A percentile compares a stretch with the other conserved stretches of the same genome.
Conservation (phyloP, 1,140 invertebrate genomes). For the Riptortus pedestris region DNA sequence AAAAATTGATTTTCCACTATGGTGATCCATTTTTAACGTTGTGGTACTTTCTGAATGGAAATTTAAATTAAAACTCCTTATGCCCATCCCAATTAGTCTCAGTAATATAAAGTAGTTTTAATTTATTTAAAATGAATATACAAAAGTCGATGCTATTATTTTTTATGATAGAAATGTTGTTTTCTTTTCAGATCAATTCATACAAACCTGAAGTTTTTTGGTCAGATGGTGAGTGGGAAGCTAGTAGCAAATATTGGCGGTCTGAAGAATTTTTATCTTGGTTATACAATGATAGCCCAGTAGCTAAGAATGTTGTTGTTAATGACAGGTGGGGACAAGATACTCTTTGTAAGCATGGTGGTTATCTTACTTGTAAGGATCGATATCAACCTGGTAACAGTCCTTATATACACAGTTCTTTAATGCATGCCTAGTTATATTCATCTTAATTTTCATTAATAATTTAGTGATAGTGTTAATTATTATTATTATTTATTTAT, state of each 20-base stretch:
- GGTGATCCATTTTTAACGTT: too few species aligned
- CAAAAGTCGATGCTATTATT: too few species aligned
- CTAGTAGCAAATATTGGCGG: conserved; percentile 67
- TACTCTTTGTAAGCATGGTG: conserved; percentile 76
- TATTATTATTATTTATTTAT: neutral
- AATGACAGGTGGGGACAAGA: conserved; percentile 64
- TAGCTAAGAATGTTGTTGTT: conserved; percentile 74
- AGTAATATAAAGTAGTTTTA: too few species aligned
- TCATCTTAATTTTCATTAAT: neutral
- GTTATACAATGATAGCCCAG: conserved; percentile 91
- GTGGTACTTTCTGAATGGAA: too few species aligned
- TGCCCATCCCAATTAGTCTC: too few species aligned
- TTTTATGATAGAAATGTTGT: too few species aligned
- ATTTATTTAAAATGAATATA: too few species aligned
- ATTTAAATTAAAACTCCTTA: too few species aligned
- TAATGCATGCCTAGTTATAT: neutral
- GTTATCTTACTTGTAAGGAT: conserved; percentile 73
- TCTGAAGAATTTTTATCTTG: conserved; percentile 75
- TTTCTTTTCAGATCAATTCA: conserved; percentile 48
- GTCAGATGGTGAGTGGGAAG: conserved; percentile 89
- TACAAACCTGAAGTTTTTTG: conserved; percentile 86
- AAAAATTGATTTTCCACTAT: too few species aligned
- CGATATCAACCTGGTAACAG: conserved; percentile 70
- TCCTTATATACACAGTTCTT: neutral
- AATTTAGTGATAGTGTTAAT: neutral